A percentile compares a stretch with the other conserved stretches of the same genome.
phyloP scores from a whole-genome alignment of 2,113 vertebrate species.

The Gadus chalcogrammus region DNA sequence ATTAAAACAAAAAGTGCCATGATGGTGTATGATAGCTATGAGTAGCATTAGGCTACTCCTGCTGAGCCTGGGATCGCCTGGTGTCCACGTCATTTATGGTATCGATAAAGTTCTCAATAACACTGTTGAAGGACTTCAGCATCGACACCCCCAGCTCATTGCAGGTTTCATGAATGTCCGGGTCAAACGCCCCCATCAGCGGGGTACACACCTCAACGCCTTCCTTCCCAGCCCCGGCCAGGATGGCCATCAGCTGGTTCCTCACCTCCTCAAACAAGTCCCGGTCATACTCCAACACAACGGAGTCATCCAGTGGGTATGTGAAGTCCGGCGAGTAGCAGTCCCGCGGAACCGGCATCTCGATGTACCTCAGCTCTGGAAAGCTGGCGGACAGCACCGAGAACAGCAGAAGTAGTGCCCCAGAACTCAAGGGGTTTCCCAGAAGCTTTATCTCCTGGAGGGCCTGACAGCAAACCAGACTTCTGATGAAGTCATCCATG shows the following conservation, averaged over 20 bases:
- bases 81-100: conserved; percentile 53
- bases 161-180: conserved; percentile 87
- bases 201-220: conserved; percentile 82
- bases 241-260: conserved; percentile 73
- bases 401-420: conserved; percentile 76
- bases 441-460: conserved; percentile 84
- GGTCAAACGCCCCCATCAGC: conserved; percentile 82
- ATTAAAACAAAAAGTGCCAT: no score
- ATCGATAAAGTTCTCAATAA: conserved; percentile 81
- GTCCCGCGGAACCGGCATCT: conserved; percentile 88
- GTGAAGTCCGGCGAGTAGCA: conserved; percentile 80
- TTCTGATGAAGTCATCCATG: conserved; percentile 69
- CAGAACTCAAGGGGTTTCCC: conserved; percentile 83
- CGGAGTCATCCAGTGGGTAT: conserved; percentile 83
- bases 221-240: conserved; percentile 73
- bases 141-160: conserved; percentile 84
- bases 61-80: conserved; percentile 52
- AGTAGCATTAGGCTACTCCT: not conserved
- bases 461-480: conserved; percentile 73
- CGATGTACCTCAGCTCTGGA: conserved; percentile 77
- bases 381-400: conserved; percentile 68
- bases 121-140: conserved; percentile 81
- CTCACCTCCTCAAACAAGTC: conserved; percentile 75
- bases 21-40: no score
- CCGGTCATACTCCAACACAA: conserved; percentile 74